Evolutionary conservation across 2,888 invertebrate genomes (phyloP), one percentile per base, ranked within the genome.

Genomic region (Caenorhabditis sp.): DNA sequence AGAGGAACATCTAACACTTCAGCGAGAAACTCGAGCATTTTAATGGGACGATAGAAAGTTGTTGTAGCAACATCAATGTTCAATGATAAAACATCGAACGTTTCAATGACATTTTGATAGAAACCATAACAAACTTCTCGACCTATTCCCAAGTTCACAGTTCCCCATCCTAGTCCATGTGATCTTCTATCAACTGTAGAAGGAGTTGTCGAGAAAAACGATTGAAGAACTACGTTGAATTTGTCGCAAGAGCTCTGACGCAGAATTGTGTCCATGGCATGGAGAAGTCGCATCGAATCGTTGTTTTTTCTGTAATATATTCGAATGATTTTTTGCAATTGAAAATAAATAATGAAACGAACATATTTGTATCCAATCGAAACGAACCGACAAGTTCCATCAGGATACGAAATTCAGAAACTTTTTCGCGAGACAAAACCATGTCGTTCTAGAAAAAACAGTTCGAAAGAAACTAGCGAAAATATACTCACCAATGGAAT

Each of bases 71-170:
- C 74, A 53, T 74, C 74, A 5, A 74, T 21, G 53, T 74, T 74
- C 58, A 74, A 36, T 1, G 69, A 58, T 0, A 74, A n/a, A 21
- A 36, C 24, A 37, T 69, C 62, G 31, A 62, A 63, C 14, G 65
- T 62, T 26, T 69, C 66, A n/a, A 58, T 50, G 23, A 74, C 66
- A 24, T 60, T 69, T 37, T 74, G 74, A 66, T 74, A 69, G 31
- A 68, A 70, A 10, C 75, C 76, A 57, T 71, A 76, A 26, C 70
- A 68, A 10, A 70, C 76, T 66, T 76, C 70, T 57, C 76, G 51
- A 10, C 69, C 74, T 10, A 69, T 23, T 43, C 74, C 74, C 6
- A 74, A 49, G 51, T 74, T 68, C 1, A 74, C 66, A 51, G 66
- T 63, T 55, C 69, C 69, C 68, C 71, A 71, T 31, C 70, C 68